These are phyloP conservation scores for Nasonia oneida DNA, from an alignment of 2,888 invertebrate genomes.

Conservation along the genomic window DNA sequence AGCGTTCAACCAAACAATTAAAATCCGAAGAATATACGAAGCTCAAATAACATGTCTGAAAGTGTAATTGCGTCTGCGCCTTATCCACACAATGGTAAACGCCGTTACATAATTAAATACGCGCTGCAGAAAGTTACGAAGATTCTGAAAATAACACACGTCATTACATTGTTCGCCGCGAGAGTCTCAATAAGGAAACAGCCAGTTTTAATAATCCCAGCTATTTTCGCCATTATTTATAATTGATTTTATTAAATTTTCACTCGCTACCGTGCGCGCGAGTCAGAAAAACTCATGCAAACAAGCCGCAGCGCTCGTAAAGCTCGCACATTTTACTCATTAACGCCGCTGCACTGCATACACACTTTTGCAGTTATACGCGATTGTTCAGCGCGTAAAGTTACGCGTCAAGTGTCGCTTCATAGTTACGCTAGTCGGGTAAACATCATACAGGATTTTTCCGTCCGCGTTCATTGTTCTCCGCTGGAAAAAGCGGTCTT, in stretches of 20 bases:
- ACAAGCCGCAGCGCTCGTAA: neutral
- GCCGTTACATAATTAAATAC: neutral
- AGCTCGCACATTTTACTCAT: neutral
- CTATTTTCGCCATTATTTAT: neutral
- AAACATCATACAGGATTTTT: slow-evolving; percentile 11
- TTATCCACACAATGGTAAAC: neutral
- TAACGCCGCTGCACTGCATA: neutral
- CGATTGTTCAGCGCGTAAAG: neutral
- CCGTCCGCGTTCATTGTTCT: slow-evolving; percentile 9
- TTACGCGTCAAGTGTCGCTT: neutral
- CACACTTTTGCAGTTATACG: neutral
- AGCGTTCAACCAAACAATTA: neutral
- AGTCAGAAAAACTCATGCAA: slow-evolving; percentile 8
- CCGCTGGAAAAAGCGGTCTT: neutral
- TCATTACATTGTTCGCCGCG: neutral
- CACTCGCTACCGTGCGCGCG: too few species aligned
- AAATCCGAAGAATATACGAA: neutral
- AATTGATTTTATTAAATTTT: slow-evolving; percentile 36
- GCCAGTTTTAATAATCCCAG: neutral
- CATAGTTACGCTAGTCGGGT: neutral
- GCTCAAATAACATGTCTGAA: neutral
- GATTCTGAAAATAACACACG: slow-evolving; percentile 1
- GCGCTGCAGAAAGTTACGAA: slow-evolving; percentile 4
- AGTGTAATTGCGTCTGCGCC: neutral
- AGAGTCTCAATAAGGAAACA: slow-evolving; percentile 17